Base-by-base conservation (phyloP, 2,113 vertebrate genomes). In the Fregata magnificens region DNA sequence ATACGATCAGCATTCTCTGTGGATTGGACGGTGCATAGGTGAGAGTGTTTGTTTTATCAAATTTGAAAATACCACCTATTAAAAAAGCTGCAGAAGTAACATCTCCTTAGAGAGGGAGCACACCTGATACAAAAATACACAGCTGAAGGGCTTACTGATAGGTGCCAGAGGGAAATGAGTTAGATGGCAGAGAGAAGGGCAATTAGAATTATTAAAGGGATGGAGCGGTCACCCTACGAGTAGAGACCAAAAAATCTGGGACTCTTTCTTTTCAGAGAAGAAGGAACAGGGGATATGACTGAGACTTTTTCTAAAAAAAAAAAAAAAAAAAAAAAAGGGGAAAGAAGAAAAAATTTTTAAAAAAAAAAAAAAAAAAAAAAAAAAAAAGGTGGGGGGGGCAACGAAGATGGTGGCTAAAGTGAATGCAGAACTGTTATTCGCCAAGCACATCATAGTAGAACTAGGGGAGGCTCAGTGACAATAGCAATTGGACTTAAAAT, bases 1-100 rank as follows among this genome's bases (percentile, higher is more conserved):
- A 72, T 99, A 98, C 8, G 99, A 99, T 92, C 99, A 99, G 47
- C 99, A 99, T 97, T 99, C 99, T 12, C 26, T 99, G 49, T 99
- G 99, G 99, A 99, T 98, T 92, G 99, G 99, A 89, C 95, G 93
- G 85, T 99, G 99, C 95, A 94, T 99, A 96, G 99, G 99, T 99
- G 86, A 97, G 92, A 74, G 12, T 40, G 24, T 25, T 56, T 61
- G 44, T 84, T 93, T 88, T 42, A n/a, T 14, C 55, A 52, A 13
- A 50, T 59, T 52, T 49, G n/a, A 50, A 77, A 74, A 31, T 32
- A 13, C 6, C 16, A 28, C 6, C 0, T 42, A 5, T 61, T 83
- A 61, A n/a, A 20, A 44, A 89, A 72, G 36, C 18, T 84, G 38
- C 32, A 42, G 50, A 66, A 85, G 14, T 76, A 45, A 58, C 34